Percentiles rank a stretch among this genome's conserved stretches.
These are phyloP conservation scores for Alexandromys fortis DNA, from an alignment of 2,113 vertebrate genomes.

Conservation along the genomic window DNA sequence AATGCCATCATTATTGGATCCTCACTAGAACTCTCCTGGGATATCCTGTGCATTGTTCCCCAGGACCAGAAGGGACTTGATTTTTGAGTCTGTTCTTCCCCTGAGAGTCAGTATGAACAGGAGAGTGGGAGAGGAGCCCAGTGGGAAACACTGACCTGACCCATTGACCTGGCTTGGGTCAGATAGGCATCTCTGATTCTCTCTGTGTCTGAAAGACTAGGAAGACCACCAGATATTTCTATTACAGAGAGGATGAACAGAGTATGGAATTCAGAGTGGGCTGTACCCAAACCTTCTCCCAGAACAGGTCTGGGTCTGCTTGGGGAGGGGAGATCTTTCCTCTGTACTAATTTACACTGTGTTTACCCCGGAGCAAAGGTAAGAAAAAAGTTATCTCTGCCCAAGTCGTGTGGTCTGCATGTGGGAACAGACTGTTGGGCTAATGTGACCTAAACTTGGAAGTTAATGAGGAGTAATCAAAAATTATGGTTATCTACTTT, in stretches of 20 bases:
- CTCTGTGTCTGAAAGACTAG: not conserved
- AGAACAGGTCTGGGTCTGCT: not conserved
- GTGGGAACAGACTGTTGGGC: not conserved
- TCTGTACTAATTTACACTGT: not conserved
- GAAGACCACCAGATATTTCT: not conserved
- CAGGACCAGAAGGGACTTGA: not conserved
- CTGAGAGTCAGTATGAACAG: not conserved
- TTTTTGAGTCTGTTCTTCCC: not conserved
- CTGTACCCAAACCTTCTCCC: not conserved
- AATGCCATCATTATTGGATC: not conserved
- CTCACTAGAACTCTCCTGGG: not conserved
- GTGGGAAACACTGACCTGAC: not conserved
- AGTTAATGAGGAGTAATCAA: not conserved
- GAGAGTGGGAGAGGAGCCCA: not conserved
- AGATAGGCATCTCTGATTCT: not conserved
- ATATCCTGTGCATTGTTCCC: not conserved
- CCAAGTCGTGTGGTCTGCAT: not conserved
- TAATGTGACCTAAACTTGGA: not conserved
- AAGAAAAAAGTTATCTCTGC: not conserved
- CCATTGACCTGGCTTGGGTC: not conserved
- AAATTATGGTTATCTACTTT: not conserved
- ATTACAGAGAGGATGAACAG: not conserved
- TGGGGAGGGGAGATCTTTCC: not conserved
- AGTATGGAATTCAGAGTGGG: not conserved
- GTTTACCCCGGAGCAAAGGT: not conserved